Conservation (phyloP, 2,797 vertebrate species). For the Pipistrellus kuhlii region DNA sequence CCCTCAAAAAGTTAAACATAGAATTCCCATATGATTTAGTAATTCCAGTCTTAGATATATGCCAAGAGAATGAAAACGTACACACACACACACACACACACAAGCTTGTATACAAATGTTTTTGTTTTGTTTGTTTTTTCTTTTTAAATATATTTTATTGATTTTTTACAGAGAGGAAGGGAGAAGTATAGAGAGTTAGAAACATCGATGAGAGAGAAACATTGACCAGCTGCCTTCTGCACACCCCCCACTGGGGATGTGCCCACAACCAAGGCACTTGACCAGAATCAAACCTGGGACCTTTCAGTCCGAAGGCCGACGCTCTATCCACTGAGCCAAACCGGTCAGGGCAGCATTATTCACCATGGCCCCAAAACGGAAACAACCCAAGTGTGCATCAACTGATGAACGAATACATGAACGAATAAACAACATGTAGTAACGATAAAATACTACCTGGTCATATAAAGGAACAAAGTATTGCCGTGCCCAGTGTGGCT, state of each 20-base stretch:
- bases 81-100: background rate
- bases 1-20: background rate
- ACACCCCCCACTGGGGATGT: no score
- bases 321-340: no score
- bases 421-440: background rate
- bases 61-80: background rate
- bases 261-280: no score
- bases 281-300: no score
- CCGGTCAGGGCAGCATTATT: background rate
- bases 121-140: no score
- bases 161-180: no score
- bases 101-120: background rate
- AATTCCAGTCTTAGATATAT: background rate
- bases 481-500: background rate
- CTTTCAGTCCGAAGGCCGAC: no score
- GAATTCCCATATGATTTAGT: background rate
- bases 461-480: background rate
- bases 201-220: no score
- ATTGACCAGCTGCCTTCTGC: no score
- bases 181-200: no score
- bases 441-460: background rate
- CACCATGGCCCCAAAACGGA: background rate
- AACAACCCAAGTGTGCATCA: background rate
- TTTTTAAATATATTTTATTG: no score
- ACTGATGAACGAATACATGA: background rate